phyloP scores from a whole-genome alignment of 1,140 invertebrate species.

The Bilobella aurantiaca region DNA sequence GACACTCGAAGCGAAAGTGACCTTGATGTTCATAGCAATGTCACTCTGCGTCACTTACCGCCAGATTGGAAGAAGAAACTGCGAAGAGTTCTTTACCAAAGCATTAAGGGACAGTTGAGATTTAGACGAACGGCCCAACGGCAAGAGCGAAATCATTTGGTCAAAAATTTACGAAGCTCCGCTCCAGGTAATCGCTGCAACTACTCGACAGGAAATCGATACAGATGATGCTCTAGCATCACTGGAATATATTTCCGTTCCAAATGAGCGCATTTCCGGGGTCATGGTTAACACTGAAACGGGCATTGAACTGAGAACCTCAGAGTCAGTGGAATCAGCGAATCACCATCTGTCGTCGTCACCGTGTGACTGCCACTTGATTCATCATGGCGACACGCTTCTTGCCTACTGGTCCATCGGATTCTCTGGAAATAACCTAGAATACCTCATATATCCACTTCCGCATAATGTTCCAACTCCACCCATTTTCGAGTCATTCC shows the following conservation, averaged over 20 bases:
- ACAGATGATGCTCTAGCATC: neutral
- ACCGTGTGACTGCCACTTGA: neutral
- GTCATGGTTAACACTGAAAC: neutral
- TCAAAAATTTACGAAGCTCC: neutral
- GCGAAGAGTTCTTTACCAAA: neutral
- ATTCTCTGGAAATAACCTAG: neutral
- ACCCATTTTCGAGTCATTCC: neutral
- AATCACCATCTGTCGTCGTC: neutral
- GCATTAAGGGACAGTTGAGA: neutral
- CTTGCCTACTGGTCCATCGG: neutral
- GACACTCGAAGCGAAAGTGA: neutral
- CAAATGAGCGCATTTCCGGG: neutral
- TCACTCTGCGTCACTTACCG: neutral
- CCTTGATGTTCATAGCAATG: neutral
- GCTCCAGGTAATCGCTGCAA: neutral
- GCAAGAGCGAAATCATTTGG: neutral
- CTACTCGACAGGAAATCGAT: neutral
- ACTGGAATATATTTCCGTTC: neutral
- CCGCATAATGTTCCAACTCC: slow-evolving; percentile 3
- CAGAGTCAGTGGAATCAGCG: neutral
- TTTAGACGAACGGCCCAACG: neutral
- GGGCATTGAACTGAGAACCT: neutral
- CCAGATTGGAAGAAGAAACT: neutral
- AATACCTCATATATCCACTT: neutral
- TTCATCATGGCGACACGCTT: neutral